Conservation (phyloP, 2,113 vertebrate genomes). For the Albula goreensis region DNA sequence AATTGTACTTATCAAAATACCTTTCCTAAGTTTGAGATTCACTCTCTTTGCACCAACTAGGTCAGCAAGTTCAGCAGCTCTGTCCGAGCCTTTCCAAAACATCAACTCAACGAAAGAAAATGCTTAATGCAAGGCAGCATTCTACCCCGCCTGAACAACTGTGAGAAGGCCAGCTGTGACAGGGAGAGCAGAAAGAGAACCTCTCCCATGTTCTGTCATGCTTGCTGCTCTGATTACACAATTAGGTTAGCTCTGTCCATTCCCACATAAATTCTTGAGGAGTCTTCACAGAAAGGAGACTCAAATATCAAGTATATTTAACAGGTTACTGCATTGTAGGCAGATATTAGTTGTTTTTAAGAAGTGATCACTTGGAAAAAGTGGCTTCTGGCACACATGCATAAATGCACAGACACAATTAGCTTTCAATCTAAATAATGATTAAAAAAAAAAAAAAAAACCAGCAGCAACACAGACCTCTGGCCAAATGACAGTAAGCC, state of each 20-base stretch:
- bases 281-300: background rate
- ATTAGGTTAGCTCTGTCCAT: constrained; percentile 34
- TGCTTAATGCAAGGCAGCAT: background rate
- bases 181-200: background rate
- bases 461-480: background rate
- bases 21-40: background rate
- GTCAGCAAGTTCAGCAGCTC: constrained; percentile 16
- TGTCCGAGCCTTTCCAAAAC: constrained; percentile 14
- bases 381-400: background rate
- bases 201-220: background rate
- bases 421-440: too few relatives aligned
- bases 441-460: background rate
- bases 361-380: background rate
- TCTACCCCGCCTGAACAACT: background rate
- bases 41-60: background rate
- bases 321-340: background rate
- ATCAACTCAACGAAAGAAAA: background rate
- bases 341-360: background rate
- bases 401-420: background rate
- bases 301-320: background rate
- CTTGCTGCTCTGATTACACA: constrained; percentile 2
- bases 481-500: background rate
- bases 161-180: background rate
- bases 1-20: background rate
- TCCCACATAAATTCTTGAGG: background rate